Evolutionary conservation across 2,888 invertebrate genomes (phyloP), one percentile per base, ranked within the genome.

Genomic region (Tanaodytes sp.): DNA sequence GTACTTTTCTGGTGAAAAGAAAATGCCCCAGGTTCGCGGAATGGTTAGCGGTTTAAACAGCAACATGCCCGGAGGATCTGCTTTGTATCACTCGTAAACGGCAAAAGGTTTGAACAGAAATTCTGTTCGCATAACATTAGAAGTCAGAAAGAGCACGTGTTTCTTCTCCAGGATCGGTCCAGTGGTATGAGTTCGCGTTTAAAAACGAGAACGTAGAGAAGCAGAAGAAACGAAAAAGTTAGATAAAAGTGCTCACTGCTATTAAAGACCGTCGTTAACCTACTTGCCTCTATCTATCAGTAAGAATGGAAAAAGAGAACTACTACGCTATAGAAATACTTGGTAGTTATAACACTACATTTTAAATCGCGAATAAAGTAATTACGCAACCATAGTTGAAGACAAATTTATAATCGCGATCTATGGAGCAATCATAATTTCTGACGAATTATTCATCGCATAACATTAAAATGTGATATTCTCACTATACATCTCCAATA

Each of bases 271-370:
- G 54, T 42, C 63, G 63, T 63, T 63, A 63, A 63, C 63, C 55
- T 63, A 63, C 63, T 63, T 63, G 63, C 63, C 20, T 49, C 49
- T 55, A 63, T 63, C 55, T 63, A 55, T 63, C 55, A 63, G 55
- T 42, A 63, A 55, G 55, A 63, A 55, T 39, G 39, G 40, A 18
- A 45, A 61, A 52, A 45, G 37, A 54, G 42, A n/a, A n/a, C n/a
- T 33, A 48, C 54, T 55, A 31, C 19, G 2, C 33, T 5, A 23
- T 8, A 5, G 5, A 23, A 5, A 23, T 8, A 4, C 4, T 4
- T 23, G 23, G 23, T 23, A 5, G 4, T 23, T 5, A 23, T 23
- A 23, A 23, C 4, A 23, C 23, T 5, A 23, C 23, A 23, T 23
- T 23, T 23, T 23, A 23, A 23, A 23, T 23, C n/a, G n/a, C n/a